Base-by-base conservation (phyloP, 2,797 vertebrate species). In the Ispidina lecontei region DNA sequence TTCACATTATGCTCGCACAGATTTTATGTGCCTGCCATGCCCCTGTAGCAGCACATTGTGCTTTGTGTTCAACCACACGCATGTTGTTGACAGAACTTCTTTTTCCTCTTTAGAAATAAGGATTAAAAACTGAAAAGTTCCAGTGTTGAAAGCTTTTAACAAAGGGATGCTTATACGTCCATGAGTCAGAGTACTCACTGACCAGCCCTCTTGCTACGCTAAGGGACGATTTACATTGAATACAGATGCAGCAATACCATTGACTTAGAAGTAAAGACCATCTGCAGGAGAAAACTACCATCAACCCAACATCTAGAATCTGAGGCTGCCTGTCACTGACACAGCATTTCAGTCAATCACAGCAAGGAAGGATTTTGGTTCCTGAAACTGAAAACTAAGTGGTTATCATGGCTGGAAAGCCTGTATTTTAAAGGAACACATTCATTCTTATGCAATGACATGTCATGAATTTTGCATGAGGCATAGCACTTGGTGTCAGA, bases 391-490 rank as follows among this genome's bases (percentile, higher is more conserved):
- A 84, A 91, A 91, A 89, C 90, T 62, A 91, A 89, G 85, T 55
- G 77, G 85, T 93, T 95, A 79, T 82, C 83, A 26, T 77, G 93
- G 78, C 71, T 91, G 71, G 68, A 93, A 93, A 92, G 77, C 37
- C 60, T 78, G 69, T 77, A 92, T 94, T 90, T 89, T 94, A 91
- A 90, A 93, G 79, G 52, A 87, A 90, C 37, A 55, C 74, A 92
- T 91, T 96, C 89, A 93, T 95, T 96, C 89, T 83, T 95, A 96
- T 96, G 95, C 95, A 97, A 96, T 94, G 95, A 89, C 94, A 94
- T 59, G 62, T 75, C 94, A 97, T 97, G 94, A 97, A 97, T 97
- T 97, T 96, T 97, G 88, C 95, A 97, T 97, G 96, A 97, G 80
- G 90, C 85, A 82, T 51, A 94, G 96, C 90, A 96, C 96, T 97